phyloP scores from a whole-genome alignment of 2,113 vertebrate species.

The Ondatra zibethicus region DNA sequence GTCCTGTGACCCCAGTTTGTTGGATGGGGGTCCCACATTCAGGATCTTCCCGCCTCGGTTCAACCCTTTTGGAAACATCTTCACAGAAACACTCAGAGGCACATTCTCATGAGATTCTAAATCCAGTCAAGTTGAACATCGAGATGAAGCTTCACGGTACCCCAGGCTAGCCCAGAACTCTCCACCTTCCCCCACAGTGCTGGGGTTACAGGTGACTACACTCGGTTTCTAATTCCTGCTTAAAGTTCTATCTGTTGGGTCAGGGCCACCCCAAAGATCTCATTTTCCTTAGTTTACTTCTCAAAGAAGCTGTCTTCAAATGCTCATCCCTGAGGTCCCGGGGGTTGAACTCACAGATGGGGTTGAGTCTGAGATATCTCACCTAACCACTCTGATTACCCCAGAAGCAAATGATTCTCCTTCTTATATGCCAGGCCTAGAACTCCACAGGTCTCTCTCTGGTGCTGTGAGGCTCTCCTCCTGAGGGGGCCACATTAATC shows the following conservation, averaged over 20 bases:
- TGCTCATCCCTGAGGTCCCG: not conserved
- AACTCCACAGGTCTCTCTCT: not conserved
- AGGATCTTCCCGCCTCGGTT: not conserved
- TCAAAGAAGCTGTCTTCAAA: not conserved
- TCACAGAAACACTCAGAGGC: not conserved
- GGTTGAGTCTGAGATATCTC: not conserved
- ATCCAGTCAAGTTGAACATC: not conserved
- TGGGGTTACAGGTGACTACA: not conserved
- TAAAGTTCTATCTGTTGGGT: not conserved
- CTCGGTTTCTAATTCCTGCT: not conserved
- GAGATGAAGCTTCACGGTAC: not conserved
- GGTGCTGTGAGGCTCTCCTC: not conserved
- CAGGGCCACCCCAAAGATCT: not conserved
- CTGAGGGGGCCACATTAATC: not conserved
- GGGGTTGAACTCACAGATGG: not conserved
- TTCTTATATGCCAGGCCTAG: not conserved
- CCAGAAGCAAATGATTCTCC: not conserved
- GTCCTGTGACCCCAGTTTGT: not conserved
- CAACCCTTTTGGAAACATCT: too few relatives aligned
- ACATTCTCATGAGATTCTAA: not conserved
- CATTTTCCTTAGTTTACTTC: not conserved
- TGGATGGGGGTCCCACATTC: too few relatives aligned
- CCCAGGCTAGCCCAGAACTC: not conserved
- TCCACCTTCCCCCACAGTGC: not conserved
- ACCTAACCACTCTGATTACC: not conserved